These are phyloP conservation scores for Poeciliopsis turneri DNA, from an alignment of 2,797 vertebrate species.

Conservation along the genomic window DNA sequence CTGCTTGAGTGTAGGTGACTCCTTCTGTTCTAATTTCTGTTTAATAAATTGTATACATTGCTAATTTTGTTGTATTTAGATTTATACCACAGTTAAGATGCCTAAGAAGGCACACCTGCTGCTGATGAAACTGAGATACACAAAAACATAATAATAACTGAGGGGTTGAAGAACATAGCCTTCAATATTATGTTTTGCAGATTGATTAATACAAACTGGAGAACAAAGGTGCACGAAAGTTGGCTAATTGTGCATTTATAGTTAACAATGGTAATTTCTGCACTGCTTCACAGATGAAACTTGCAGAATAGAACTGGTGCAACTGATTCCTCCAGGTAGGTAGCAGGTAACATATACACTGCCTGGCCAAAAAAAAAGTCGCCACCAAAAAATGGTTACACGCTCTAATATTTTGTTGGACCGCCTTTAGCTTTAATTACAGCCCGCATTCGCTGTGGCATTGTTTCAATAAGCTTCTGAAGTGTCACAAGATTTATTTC, in stretches of 20 bases:
- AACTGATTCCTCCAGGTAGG: slow-evolving; percentile 81
- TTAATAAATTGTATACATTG: not conserved
- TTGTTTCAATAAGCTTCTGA: no score
- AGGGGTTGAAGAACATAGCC: not conserved
- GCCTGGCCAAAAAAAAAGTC: no score
- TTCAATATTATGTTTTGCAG: not conserved
- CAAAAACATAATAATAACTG: not conserved
- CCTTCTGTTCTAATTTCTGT: not conserved
- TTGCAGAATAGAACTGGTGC: slow-evolving; percentile 81
- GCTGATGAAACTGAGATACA: not conserved
- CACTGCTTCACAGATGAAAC: slow-evolving; percentile 67
- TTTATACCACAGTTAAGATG: not conserved
- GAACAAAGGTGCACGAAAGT: not conserved
- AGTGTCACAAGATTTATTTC: no score
- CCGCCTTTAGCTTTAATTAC: no score
- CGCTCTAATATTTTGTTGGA: no score
- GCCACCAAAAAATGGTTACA: no score
- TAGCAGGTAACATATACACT: no score
- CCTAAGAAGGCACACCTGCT: not conserved
- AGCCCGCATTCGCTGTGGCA: no score
- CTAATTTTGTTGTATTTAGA: not conserved
- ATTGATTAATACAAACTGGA: not conserved
- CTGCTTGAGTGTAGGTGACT: slow-evolving; percentile 79
- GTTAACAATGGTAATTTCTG: not conserved
- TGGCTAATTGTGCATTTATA: not conserved